Evolutionary conservation across 1,140 invertebrate genomes (phyloP), one percentile per base, ranked within the genome.

Genomic region (Drosophila parabipectinata): DNA sequence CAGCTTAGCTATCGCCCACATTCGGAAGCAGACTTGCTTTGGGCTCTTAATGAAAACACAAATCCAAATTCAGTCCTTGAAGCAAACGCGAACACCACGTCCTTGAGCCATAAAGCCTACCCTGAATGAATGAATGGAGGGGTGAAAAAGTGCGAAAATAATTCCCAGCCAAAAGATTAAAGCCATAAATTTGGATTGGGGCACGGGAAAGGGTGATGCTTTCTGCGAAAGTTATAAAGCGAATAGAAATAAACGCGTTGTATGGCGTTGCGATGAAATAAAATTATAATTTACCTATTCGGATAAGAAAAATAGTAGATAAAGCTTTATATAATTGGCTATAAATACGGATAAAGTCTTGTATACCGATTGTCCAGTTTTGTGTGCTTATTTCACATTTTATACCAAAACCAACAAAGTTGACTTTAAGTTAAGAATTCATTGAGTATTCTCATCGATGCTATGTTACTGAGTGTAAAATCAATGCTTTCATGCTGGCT

Each of bases 21-120:
- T 78, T 59, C 56, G 73, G 66, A 52, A 79, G 74, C 63, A 66
- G 64, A 45, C 61, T 64, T 71, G 45, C 82, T 78, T 80, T 47
- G 26, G 26, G 50, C 68, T 63, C 83, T 60, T 84, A 84, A 85
- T 85, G 61, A 81, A 85, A 85, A 76, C 60, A 87, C 78, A 76
- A 87, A 83, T 82, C 79, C 72, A 79, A 87, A 83, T 72, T 47
- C 74, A 66, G 77, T 88, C 79, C 79, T 73, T 88, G 59, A 81
- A 72, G 67, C 60, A 44, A 61, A 41, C 55, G 59, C n/a, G 30
- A 15, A 56, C 51, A 57, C 50, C 76, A 72, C 76, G 83, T 88
- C 83, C 83, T 88, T 88, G 83, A 88, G 83, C 76, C 75, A 77
- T 85, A 80, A 84, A 79, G 75, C 77, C 76, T 61, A 72, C 66